Percentiles rank a stretch among this genome's conserved stretches.
These are phyloP conservation scores for Burhinus oedicnemus DNA, from an alignment of 2,113 vertebrate species.

Conservation along the genomic window DNA sequence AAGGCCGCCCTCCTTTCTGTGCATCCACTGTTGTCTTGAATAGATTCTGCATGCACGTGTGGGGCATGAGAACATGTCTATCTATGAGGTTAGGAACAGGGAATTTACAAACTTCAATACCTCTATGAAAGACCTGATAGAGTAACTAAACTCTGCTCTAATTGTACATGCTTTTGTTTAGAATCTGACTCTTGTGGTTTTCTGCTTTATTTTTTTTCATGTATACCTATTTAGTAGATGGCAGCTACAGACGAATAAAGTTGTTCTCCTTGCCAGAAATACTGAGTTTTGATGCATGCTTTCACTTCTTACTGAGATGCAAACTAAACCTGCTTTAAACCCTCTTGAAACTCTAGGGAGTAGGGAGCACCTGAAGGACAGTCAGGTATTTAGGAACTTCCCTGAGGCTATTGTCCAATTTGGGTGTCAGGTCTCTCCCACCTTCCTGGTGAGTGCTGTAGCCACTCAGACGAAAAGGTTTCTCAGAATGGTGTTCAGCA, in stretches of 20 bases:
- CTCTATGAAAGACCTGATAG: not conserved
- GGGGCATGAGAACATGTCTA: not conserved
- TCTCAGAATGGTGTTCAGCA: not conserved
- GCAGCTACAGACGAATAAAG: not conserved
- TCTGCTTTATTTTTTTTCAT: not conserved
- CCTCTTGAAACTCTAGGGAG: not conserved
- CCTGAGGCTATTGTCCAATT: not conserved
- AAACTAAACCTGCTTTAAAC: not conserved
- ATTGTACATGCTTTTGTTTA: not conserved
- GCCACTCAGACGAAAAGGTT: not conserved
- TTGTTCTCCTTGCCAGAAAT: not conserved
- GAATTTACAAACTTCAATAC: not conserved
- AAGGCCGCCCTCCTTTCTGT: not conserved
- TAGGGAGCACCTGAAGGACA: not conserved
- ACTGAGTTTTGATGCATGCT: not conserved
- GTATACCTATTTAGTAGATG: not conserved
- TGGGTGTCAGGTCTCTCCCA: not conserved
- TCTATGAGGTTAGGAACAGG: not conserved
- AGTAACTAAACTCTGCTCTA: not conserved
- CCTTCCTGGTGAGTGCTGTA: not conserved
- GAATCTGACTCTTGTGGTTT: not conserved
- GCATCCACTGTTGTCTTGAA: not conserved
- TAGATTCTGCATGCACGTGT: rapidly evolving
- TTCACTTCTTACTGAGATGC: not conserved
- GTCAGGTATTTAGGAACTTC: not conserved